Conservation (phyloP, 2,888 invertebrate species). For the Unio delphinus region DNA sequence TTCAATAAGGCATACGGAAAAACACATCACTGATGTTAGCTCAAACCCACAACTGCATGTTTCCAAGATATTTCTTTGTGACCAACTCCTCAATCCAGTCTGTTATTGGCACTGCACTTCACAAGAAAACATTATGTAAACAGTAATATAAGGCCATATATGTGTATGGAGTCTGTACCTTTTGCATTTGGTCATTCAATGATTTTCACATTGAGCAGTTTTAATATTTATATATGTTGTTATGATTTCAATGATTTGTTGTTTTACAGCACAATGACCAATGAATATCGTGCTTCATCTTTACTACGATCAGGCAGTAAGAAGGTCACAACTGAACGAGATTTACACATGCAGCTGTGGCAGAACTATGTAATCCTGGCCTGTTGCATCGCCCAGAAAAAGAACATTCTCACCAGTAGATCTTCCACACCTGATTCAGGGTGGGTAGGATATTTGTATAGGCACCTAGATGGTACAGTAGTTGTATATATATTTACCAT, state of each 20-base stretch:
- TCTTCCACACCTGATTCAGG: conserved; percentile 62
- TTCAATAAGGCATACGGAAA: too few relatives aligned
- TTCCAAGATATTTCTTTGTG: too few relatives aligned
- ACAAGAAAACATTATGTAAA: too few relatives aligned
- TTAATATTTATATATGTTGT: neutral
- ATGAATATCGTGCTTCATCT: conserved; percentile 93
- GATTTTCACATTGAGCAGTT: neutral
- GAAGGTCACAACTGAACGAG: conserved; percentile 89
- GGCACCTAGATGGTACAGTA: neutral
- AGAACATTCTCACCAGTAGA: conserved; percentile 77
- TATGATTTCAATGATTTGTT: conserved; percentile 1
- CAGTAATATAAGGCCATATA: too few relatives aligned
- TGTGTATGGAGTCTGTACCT: too few relatives aligned
- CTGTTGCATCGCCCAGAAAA: conserved; percentile 94
- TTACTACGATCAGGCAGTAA: conserved; percentile 83
- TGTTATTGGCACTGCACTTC: too few relatives aligned
- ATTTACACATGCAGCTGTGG: conserved; percentile 97
- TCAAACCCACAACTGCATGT: too few relatives aligned
- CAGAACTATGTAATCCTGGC: conserved; percentile 97
- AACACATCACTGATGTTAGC: too few relatives aligned
- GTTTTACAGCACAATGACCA: conserved; percentile 83
- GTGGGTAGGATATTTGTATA: conserved; percentile 26
- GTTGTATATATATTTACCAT: too few relatives aligned
- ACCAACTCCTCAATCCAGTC: too few relatives aligned
- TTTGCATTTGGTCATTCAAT: too few relatives aligned